phyloP scores from a whole-genome alignment of 64 coral and sea anemone species.

The Actinia tenebrosa region DNA sequence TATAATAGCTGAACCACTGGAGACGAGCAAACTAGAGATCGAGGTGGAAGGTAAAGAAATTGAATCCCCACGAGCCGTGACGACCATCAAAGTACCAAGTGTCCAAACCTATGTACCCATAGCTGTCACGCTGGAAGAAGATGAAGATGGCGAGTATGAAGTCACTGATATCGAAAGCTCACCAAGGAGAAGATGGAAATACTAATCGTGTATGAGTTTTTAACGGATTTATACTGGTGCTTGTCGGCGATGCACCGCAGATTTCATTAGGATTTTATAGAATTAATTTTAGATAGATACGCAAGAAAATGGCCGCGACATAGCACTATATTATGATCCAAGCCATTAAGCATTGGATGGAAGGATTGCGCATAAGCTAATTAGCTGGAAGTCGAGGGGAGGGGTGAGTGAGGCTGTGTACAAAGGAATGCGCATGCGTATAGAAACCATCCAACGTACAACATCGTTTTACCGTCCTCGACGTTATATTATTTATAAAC shows the following conservation, averaged over 20 bases:
- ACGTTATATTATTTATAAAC: no score
- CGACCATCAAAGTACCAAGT: conserved; percentile 38
- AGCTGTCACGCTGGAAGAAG: conserved; percentile 63
- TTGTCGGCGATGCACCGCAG: no score
- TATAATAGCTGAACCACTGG: not conserved
- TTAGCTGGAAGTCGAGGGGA: not conserved
- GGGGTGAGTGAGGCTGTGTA: not conserved
- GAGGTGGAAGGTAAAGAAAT: conserved; percentile 7
- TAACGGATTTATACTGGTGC: not conserved
- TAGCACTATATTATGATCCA: no score
- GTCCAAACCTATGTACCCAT: conserved; percentile 51
- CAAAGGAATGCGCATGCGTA: no score
- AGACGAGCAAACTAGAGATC: conserved; percentile 10
- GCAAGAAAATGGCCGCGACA: no score
- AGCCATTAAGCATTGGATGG: no score
- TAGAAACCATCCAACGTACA: no score
- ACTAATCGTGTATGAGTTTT: not conserved
- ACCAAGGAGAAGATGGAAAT: conserved; percentile 48
- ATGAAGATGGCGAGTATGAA: conserved; percentile 61
- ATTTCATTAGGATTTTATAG: no score
- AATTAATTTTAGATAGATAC: no score
- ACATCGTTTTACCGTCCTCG: no score
- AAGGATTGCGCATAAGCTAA: no score
- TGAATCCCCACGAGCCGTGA: not conserved
- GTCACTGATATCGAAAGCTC: conserved; percentile 46